phyloP scores from a whole-genome alignment of 2,797 vertebrate species.

The Bovichtus variegatus region DNA sequence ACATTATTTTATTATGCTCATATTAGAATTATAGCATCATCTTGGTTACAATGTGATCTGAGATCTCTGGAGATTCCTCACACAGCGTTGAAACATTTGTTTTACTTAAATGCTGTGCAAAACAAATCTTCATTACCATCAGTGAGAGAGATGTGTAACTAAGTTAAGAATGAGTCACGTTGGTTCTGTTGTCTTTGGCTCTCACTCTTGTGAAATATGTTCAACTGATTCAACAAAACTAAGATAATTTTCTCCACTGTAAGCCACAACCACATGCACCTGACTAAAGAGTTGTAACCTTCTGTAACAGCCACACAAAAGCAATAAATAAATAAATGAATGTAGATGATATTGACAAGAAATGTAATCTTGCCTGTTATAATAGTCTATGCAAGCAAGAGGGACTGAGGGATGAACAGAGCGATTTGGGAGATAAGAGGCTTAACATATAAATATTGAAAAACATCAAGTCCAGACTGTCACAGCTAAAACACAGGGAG shows the following conservation, averaged over 20 bases:
- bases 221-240: not conserved
- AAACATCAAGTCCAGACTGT: not conserved
- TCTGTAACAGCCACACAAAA: not conserved
- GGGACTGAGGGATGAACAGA: conserved; percentile 9
- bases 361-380: not conserved
- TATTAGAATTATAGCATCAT: not conserved
- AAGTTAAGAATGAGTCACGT: not conserved
- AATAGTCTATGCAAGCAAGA: conserved; percentile 1
- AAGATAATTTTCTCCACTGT: not conserved
- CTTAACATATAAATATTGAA: conserved; percentile 4
- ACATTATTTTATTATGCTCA: not conserved
- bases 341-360: not conserved
- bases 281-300: not conserved
- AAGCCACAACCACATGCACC: not conserved
- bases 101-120: not conserved
- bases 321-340: not conserved
- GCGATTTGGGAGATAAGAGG: conserved; percentile 18
- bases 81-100: not conserved
- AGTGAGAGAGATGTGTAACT: not conserved
- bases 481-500: conserved; percentile 2
- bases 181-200: not conserved
- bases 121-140: not conserved
- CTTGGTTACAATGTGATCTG: not conserved
- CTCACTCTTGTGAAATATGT: not conserved
- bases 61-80: not conserved